Evolutionary conservation across 2,113 vertebrate genomes (phyloP), one percentile per base, ranked within the genome.

Genomic region (Numida meleagris): DNA sequence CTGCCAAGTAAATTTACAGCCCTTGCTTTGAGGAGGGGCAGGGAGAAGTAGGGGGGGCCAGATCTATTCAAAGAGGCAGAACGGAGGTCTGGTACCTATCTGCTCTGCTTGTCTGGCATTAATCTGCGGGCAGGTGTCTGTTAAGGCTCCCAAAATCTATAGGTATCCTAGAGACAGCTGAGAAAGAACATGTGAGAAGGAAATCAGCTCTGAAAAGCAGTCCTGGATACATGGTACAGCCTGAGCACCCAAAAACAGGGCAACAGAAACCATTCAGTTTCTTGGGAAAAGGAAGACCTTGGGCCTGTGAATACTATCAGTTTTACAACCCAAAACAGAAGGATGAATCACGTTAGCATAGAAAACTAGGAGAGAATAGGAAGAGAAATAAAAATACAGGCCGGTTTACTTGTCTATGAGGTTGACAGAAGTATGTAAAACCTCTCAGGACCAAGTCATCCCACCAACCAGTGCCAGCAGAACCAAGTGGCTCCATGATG

Each of bases 401-500:
- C 19, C 73, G 55, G 19, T 10, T 71, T 53, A 59, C 33, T 58
- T 58, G 31, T 58, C 55, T 13, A 6, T 6, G 23, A 65, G 36
- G 46, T n/a, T 63, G 65, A 80, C 4, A 1, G 0, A 27, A 6
- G 31, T n/a, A 4, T 14, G 42, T 4, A 55, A 79, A 83, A 79
- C 20, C 59, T 63, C 38, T 33, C 23, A 48, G 59, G 48, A 57
- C 72, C 4, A 23, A 73, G 23, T 5, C 48, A 34, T 29, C 33
- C 43, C 27, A 25, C 46, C 51, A 53, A 53, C 18, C 36, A 43
- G 8, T 45, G 10, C 43, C 45, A 8, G n/a, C 7, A 40, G 21
- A 58, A 36, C 19, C 27, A 2, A 31, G 33, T 33, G 14, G 31
- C 38, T 38, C 61, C 24, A 0, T 1, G 1, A 9, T 6, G 59